Evolutionary conservation across 1,140 invertebrate genomes (phyloP).

Genomic region (Bombyx mandarina): DNA sequence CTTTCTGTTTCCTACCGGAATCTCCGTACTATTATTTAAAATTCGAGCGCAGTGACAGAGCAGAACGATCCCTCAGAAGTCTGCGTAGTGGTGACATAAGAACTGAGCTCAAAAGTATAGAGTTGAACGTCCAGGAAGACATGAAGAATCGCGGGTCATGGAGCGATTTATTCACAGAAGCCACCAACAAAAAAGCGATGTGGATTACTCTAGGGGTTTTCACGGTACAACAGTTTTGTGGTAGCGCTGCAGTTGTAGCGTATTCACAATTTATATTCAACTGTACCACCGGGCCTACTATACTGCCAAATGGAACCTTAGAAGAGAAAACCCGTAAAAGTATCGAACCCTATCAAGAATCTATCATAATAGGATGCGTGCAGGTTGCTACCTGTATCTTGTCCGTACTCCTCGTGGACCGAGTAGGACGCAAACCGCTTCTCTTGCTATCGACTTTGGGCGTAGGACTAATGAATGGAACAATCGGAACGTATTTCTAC

Average conservation of each 20-base stretch:
- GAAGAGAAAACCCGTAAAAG: slow-evolving; percentile 38
- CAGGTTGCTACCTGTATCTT: slow-evolving; percentile 76
- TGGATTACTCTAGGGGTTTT: slow-evolving; percentile 74
- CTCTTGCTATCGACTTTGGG: slow-evolving; percentile 74
- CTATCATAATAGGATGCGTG: slow-evolving; percentile 77
- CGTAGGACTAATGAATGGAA: slow-evolving; percentile 68
- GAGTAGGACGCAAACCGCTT: slow-evolving; percentile 78
- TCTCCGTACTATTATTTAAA: slow-evolving; percentile 74
- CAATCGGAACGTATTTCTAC: slow-evolving; percentile 74
- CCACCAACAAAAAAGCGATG: slow-evolving; percentile 77
- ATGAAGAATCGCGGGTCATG: slow-evolving; percentile 70
- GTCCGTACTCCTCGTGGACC: slow-evolving; percentile 78
- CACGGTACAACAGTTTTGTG: slow-evolving; percentile 82
- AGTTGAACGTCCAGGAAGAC: slow-evolving; percentile 73
- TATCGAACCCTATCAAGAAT: slow-evolving; percentile 66
- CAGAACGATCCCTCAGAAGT: slow-evolving; percentile 68
- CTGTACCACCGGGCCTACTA: slow-evolving; percentile 40
- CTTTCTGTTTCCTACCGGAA: slow-evolving; percentile 73
- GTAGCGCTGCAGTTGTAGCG: slow-evolving; percentile 80
- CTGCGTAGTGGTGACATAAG: slow-evolving; percentile 72
- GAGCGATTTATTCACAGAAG: slow-evolving; percentile 73
- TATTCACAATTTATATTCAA: slow-evolving; percentile 82
- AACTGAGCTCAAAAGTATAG: slow-evolving; percentile 75
- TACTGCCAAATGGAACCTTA: slow-evolving; percentile 9
- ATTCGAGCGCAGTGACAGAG: slow-evolving; percentile 59